Evolutionary conservation across 2,113 vertebrate species (phyloP), one percentile per base, ranked within the genome.

Genomic region (Okapia johnstoni): DNA sequence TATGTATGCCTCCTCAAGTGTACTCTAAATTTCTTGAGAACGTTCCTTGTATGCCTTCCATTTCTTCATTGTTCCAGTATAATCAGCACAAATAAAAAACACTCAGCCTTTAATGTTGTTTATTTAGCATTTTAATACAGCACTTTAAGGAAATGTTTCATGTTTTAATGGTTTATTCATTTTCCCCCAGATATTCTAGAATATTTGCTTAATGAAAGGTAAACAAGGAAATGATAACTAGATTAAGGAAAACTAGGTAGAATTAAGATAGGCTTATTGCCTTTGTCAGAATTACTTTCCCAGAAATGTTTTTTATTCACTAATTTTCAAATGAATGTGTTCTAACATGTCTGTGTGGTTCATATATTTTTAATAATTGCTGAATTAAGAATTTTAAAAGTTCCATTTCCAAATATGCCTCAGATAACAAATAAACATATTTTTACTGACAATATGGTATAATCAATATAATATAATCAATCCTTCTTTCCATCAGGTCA

Each of bases 281-380:
- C 7, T 63, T 89, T 61, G 19, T 85, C 48, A 76, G 19, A 50
- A 36, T 97, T 63, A 85, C 87, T 80, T 93, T 90, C 80, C 30
- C 55, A 46, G 25, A 77, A 87, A 40, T 85, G 43, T 2, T 33
- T 91, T 88, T 85, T 93, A 60, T 40, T 79, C 60, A 93, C 16
- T 60, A n/a, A 61, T 57, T 89, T 87, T 61, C 25, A 87, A 55
- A 88, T 87, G 55, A 87, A 19, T 85, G 2, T 84, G 12, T 92
- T 79, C 70, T 63, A 73, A 92, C 4, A 52, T 96, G 10, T 95
- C 43, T 87, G 13, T 83, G 17, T 40, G 85, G 43, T 70, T 93
- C 46, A 63, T 70, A 11, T 84, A n/a, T 89, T 97, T 96, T 86
- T 93, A 89, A 90, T 76, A 73, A 79, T 43, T 89, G 36, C 15